A percentile compares a stretch with the other conserved stretches of the same genome.
These are phyloP conservation scores for Monoplex corrugatus DNA, from an alignment of 2,888 invertebrate genomes.

Conservation along the genomic window DNA sequence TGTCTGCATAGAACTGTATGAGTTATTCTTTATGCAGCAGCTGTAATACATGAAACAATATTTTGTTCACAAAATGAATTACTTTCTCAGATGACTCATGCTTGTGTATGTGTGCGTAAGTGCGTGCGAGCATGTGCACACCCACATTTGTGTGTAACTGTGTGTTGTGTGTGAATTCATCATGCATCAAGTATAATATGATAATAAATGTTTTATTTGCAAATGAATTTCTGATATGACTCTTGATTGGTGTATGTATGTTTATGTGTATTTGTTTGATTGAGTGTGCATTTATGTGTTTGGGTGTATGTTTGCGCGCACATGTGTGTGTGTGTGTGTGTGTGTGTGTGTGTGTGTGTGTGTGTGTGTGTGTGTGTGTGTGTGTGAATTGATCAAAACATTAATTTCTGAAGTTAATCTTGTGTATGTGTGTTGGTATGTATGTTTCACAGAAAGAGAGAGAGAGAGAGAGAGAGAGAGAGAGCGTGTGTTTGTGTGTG, in stretches of 20 bases:
- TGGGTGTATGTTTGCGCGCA: too few species aligned
- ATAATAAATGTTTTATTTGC: background rate
- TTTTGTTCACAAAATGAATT: too few species aligned
- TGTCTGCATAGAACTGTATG: background rate
- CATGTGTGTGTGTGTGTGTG: background rate
- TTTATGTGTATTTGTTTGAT: background rate
- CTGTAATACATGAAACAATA: too few species aligned
- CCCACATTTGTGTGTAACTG: too few species aligned
- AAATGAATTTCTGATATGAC: background rate
- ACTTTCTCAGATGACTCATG: background rate
- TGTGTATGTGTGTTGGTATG: background rate
- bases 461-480: background rate
- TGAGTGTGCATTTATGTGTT: too few species aligned
- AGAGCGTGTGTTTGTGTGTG: background rate
- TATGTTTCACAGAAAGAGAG: background rate
- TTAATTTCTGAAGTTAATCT: too few species aligned
- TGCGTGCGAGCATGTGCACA: background rate
- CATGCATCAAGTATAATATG: too few species aligned
- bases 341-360: too few species aligned
- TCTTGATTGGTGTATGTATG: background rate
- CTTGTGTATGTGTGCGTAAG: background rate
- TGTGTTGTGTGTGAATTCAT: too few species aligned
- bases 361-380: too few species aligned
- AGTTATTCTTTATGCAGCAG: background rate
- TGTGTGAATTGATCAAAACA: too few species aligned